These are phyloP conservation scores for Nipponia nippon DNA, from an alignment of 2,113 vertebrate genomes.

Conservation along the genomic window DNA sequence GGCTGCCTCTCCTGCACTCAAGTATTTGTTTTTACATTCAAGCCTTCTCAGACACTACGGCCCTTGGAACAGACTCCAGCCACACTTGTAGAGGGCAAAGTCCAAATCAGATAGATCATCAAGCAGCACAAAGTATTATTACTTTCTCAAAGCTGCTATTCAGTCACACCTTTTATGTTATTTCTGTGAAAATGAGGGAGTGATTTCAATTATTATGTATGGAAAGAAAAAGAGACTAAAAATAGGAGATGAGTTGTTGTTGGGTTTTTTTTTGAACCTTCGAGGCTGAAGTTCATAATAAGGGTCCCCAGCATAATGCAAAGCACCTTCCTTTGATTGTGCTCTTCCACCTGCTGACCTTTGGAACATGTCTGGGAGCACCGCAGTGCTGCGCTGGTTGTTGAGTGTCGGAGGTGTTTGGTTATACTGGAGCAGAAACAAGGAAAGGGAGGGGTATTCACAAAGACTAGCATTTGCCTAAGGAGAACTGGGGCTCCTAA, in stretches of 20 bases:
- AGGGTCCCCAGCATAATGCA: not conserved
- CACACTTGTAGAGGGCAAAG: slow-evolving; percentile 52
- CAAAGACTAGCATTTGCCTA: not conserved
- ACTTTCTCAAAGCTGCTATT: slow-evolving; percentile 33
- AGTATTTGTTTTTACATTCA: slow-evolving; percentile 72
- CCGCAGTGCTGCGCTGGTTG: not conserved
- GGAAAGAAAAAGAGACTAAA: not conserved
- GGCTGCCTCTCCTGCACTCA: slow-evolving; percentile 53
- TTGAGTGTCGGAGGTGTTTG: not conserved
- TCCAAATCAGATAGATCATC: slow-evolving; percentile 40
- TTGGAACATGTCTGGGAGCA: not conserved
- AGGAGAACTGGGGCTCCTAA: not conserved
- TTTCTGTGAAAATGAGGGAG: slow-evolving; percentile 14
- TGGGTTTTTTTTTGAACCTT: not conserved
- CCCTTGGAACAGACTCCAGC: slow-evolving; percentile 53
- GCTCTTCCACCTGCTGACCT: not conserved
- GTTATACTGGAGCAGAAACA: not conserved
- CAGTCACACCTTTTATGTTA: slow-evolving; percentile 12
- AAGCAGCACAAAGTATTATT: slow-evolving; percentile 45
- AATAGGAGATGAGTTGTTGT: not conserved
- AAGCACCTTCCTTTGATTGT: not conserved
- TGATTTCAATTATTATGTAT: not conserved
- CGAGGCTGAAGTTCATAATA: not conserved
- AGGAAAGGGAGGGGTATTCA: not conserved
- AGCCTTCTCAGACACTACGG: slow-evolving; percentile 57